These are phyloP conservation scores for Polydrusus cervinus DNA, from an alignment of 2,888 invertebrate species.

Conservation along the genomic window DNA sequence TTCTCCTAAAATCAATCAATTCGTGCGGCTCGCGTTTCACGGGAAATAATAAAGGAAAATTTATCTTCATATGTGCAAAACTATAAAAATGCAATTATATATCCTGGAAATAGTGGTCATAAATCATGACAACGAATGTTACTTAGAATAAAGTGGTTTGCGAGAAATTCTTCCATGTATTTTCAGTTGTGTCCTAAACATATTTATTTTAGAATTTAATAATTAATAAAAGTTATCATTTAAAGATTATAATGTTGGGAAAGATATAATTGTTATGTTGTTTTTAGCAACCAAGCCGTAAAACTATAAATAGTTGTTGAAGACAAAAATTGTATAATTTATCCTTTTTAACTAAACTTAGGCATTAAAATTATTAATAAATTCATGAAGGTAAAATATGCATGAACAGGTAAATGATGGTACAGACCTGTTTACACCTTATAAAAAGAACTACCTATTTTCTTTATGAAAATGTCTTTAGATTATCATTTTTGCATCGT, in stretches of 20 bases:
- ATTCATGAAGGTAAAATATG: conserved; percentile 47
- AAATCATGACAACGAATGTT: conserved; percentile 29
- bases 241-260: too few species aligned
- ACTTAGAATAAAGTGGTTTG: conserved; percentile 7
- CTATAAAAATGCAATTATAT: conserved; percentile 34
- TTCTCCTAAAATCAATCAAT: conserved; percentile 5
- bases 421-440: conserved; percentile 17
- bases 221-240: too few species aligned
- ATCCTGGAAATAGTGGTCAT: conserved; percentile 21
- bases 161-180: background rate
- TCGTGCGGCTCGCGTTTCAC: conserved; percentile 3
- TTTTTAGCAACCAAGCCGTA: too few species aligned
- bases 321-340: background rate
- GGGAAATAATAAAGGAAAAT: conserved; percentile 11
- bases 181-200: too few species aligned
- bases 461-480: background rate
- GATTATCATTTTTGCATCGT: conserved; percentile 13
- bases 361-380: conserved; percentile 4
- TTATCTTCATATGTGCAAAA: conserved; percentile 22
- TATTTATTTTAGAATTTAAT: too few species aligned
- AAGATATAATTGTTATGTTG: too few species aligned
- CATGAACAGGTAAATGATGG: conserved; percentile 41
- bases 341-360: background rate
- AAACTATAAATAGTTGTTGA: too few species aligned
- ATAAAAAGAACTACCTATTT: conserved; percentile 1